Base-by-base conservation (phyloP, 2,888 invertebrate species). In the Thecocarcelia acutangulata region DNA sequence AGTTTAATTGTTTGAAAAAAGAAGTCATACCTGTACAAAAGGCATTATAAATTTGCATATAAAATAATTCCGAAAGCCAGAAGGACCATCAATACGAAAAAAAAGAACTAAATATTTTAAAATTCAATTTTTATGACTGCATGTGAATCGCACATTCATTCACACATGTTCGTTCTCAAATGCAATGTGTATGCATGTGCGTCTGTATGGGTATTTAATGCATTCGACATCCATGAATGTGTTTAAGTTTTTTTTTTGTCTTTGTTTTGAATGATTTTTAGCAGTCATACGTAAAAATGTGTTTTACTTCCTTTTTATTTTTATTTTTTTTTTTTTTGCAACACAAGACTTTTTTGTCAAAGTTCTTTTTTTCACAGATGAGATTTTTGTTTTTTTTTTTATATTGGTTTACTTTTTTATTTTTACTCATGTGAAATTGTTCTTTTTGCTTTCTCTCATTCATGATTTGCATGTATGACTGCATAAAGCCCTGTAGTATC, bases 391-490 rank as follows among this genome's bases (percentile, higher is more conserved):
- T 59, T 66, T 74, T 40, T 58, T 13, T 28, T 8, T 58, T 59
- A n/a, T 59, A 33, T n/a, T 50, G n/a, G 42, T 42, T 21, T 5
- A 15, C n/a, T 59, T 44, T 48, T 63, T 33, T 52, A 33, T 48
- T 64, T 54, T 8, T 28, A 17, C 28, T 37, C 24, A 12, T 66
- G 5, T 33, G 33, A 33, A 37, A 52, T 68, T 73, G 21, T 61
- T 24, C 13, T 63, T 42, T 66, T 24, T 8, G 37, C 15, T 12
- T 54, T 24, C n/a, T 56, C 56, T 44, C 56, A 28, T 28, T 11
- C 24, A 48, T 61, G 76, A 73, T 81, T 81, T 77, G 72, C 77
- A 81, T 77, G 77, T 73, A 69, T 56, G 73, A 63, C 50, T 77
- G 76, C 59, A 66, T 76, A 61, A 77, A 73, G 77, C 72, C 66